These are phyloP conservation scores for Monopis laevigella DNA, from an alignment of 2,888 invertebrate genomes.

Conservation along the genomic window DNA sequence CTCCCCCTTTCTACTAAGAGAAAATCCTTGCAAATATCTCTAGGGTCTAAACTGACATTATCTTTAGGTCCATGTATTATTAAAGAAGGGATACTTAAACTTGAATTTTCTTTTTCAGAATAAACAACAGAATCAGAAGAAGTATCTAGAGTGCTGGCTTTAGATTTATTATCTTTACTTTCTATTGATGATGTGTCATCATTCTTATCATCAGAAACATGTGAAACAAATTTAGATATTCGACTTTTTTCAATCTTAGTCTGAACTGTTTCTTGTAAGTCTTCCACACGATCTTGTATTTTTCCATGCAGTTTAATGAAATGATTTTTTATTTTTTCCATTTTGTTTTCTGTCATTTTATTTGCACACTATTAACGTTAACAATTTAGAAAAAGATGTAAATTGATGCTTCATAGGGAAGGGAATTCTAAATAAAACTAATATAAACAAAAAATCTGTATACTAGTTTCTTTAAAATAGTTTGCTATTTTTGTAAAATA, in stretches of 20 bases:
- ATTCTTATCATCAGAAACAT: constrained; percentile 43
- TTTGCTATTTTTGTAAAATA: too few relatives aligned
- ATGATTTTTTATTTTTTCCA: constrained; percentile 41
- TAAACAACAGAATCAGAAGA: not conserved
- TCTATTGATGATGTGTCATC: constrained; percentile 26
- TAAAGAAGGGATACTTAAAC: constrained; percentile 37
- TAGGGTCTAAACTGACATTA: constrained; percentile 24
- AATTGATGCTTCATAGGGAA: too few relatives aligned
- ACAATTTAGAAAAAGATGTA: too few relatives aligned
- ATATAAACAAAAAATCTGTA: too few relatives aligned
- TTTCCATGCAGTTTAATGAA: constrained; percentile 47
- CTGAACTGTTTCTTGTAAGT: constrained; percentile 51
- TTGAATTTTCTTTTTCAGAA: constrained; percentile 18
- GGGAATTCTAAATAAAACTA: too few relatives aligned
- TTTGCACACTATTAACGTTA: too few relatives aligned
- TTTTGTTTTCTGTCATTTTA: constrained; percentile 40
- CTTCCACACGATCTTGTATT: constrained; percentile 50
- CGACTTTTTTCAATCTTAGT: constrained; percentile 38
- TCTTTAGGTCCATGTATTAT: constrained; percentile 36
- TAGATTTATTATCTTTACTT: not conserved
- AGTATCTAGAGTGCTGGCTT: not conserved
- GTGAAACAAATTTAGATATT: constrained; percentile 39
- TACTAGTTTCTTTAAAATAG: too few relatives aligned
- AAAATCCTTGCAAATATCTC: constrained; percentile 38
- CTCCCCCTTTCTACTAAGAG: constrained; percentile 40